These are phyloP conservation scores for Synanceia verrucosa DNA, from an alignment of 2,797 vertebrate genomes.

Conservation along the genomic window DNA sequence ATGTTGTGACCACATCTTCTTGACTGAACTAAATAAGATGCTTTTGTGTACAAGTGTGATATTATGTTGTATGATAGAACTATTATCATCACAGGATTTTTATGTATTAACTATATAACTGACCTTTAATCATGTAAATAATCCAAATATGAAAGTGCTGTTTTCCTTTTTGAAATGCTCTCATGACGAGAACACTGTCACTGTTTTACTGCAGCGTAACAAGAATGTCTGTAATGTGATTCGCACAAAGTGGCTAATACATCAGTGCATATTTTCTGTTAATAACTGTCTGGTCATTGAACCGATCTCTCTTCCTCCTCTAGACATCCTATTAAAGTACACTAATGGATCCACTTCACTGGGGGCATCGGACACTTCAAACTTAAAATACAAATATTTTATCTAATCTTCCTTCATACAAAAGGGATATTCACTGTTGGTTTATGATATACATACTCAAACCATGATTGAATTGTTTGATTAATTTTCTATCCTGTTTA, in stretches of 20 bases:
- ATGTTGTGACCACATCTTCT: slow-evolving; percentile 23
- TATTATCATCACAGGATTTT: slow-evolving; percentile 27
- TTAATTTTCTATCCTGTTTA: not conserved
- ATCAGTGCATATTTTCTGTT: slow-evolving; percentile 57
- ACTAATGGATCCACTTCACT: not conserved
- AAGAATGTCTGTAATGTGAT: slow-evolving; percentile 74
- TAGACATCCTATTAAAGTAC: not conserved
- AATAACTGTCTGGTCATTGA: slow-evolving; percentile 31
- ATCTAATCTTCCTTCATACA: not conserved
- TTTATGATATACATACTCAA: not conserved
- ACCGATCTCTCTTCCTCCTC: slow-evolving; percentile 1
- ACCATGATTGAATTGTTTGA: not conserved
- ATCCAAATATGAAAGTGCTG: slow-evolving; percentile 41
- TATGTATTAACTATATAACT: slow-evolving; percentile 45
- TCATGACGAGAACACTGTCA: slow-evolving; percentile 55
- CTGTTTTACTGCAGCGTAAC: slow-evolving; percentile 66
- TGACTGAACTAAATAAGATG: slow-evolving; percentile 21
- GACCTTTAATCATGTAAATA: slow-evolving; percentile 53
- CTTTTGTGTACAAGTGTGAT: slow-evolving; percentile 51
- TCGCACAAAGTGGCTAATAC: slow-evolving; percentile 72
- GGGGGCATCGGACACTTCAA: not conserved
- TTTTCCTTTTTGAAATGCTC: slow-evolving; percentile 54
- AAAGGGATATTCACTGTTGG: not conserved
- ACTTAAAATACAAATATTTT: not conserved
- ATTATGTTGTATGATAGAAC: slow-evolving; percentile 51